Conservation (phyloP, 2,113 vertebrate species). For the Sander lucioperca region DNA sequence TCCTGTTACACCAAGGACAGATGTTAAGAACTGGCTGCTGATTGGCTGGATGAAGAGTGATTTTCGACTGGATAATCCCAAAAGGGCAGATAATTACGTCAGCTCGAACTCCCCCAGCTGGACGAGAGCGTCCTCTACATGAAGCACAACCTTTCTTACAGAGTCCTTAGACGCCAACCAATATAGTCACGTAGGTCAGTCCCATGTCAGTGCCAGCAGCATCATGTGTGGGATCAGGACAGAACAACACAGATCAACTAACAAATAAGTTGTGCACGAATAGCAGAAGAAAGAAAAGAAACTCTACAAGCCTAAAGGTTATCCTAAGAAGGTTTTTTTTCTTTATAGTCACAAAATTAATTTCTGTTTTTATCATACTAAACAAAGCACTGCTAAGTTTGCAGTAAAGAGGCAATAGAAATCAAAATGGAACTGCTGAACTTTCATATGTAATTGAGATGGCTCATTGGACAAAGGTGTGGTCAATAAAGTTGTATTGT, state of each 20-base stretch:
- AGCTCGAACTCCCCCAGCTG: slow-evolving; percentile 57
- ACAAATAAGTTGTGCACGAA: not conserved
- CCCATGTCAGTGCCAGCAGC: not conserved
- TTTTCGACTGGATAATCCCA: slow-evolving; percentile 64
- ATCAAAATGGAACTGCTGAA: not conserved
- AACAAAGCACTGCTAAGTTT: not conserved
- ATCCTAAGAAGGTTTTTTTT: too few relatives aligned
- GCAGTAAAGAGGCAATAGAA: not conserved
- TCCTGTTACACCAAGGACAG: slow-evolving; percentile 59
- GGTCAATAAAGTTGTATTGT: not conserved
- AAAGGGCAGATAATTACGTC: slow-evolving; percentile 65
- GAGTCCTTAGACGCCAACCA: slow-evolving; percentile 24
- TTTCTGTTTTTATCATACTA: not conserved
- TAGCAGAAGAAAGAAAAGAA: not conserved
- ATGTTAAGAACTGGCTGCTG: slow-evolving; percentile 61
- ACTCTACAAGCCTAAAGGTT: not conserved
- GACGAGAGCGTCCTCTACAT: slow-evolving; percentile 34
- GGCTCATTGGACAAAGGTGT: not conserved
- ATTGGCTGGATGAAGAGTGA: slow-evolving; percentile 67
- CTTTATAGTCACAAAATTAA: not conserved
- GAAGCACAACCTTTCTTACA: slow-evolving; percentile 29
- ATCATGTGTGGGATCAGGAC: not conserved
- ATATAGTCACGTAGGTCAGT: not conserved
- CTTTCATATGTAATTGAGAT: not conserved
- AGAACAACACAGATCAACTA: not conserved